These are phyloP conservation scores for Agrotis ipsilon DNA, from an alignment of 2,888 invertebrate species.

Conservation along the genomic window DNA sequence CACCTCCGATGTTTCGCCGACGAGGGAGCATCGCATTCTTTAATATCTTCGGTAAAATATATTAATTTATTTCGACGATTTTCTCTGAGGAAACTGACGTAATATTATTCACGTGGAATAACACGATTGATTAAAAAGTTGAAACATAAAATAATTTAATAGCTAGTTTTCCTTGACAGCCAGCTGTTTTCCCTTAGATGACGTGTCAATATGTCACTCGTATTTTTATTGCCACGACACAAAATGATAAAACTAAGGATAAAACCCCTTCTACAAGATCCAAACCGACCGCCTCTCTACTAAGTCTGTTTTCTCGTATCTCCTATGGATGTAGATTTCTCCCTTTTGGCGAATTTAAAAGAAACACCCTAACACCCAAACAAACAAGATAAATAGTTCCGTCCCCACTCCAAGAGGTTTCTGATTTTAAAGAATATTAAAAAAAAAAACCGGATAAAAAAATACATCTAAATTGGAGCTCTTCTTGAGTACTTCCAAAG, in stretches of 20 bases:
- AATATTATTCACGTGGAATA: neutral
- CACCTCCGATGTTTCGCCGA: conserved; percentile 87
- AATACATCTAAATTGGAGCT: too few relatives aligned
- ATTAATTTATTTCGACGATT: conserved; percentile 14
- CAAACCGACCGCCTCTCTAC: too few relatives aligned
- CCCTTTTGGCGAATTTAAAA: too few relatives aligned
- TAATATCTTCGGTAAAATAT: conserved; percentile 46
- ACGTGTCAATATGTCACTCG: conserved; percentile 23
- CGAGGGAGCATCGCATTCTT: conserved; percentile 90
- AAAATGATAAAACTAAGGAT: neutral
- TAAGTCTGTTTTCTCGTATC: too few relatives aligned
- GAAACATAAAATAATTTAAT: neutral
- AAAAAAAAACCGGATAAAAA: too few relatives aligned
- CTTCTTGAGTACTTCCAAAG: too few relatives aligned
- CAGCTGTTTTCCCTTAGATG: conserved; percentile 24
- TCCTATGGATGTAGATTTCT: too few relatives aligned
- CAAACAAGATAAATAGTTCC: too few relatives aligned
- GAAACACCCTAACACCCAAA: too few relatives aligned
- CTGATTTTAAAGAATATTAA: too few relatives aligned
- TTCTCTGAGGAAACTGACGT: neutral
- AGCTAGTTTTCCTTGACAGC: neutral
- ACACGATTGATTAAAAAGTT: neutral
- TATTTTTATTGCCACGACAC: neutral
- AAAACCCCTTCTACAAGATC: too few relatives aligned
- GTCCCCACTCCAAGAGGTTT: too few relatives aligned